A percentile compares a stretch with the other conserved stretches of the same genome.
These are phyloP conservation scores for Cyanoliseus patagonus DNA, from an alignment of 2,113 vertebrate species.

Conservation along the genomic window DNA sequence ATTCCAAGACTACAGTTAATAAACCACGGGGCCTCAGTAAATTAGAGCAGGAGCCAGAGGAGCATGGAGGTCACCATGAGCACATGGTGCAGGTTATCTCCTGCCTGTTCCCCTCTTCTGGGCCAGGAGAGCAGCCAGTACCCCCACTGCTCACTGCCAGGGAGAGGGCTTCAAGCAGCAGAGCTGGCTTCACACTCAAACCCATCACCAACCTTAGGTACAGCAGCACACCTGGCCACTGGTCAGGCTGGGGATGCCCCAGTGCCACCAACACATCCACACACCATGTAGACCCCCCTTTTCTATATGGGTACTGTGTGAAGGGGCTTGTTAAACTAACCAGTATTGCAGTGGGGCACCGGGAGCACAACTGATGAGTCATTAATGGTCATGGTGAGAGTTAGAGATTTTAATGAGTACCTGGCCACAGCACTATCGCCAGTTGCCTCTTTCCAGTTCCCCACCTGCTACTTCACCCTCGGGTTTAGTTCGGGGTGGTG, in stretches of 20 bases:
- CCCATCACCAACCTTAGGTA: rapidly evolving
- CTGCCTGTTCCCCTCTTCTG: not conserved
- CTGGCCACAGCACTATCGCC: not conserved
- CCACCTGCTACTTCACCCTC: not conserved
- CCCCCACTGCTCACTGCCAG: not conserved
- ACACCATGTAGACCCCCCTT: rapidly evolving
- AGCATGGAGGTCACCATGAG: not conserved
- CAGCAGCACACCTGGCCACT: not conserved
- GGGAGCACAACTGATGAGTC: not conserved
- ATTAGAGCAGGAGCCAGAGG: not conserved
- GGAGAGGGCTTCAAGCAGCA: not conserved
- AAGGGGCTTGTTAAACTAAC: not conserved
- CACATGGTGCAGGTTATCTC: not conserved
- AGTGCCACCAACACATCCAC: not conserved
- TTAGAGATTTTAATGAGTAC: not conserved
- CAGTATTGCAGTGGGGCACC: not conserved
- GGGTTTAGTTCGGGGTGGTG: not conserved
- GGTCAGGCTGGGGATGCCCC: not conserved
- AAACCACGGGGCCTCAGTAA: not conserved
- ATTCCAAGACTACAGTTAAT: not conserved
- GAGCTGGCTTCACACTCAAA: not conserved
- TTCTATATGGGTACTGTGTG: rapidly evolving
- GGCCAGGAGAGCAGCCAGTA: not conserved
- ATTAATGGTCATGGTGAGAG: not conserved
- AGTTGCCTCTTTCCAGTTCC: not conserved